These are phyloP conservation scores for Trachelus tabidus DNA, from an alignment of 2,888 invertebrate genomes.

Conservation along the genomic window DNA sequence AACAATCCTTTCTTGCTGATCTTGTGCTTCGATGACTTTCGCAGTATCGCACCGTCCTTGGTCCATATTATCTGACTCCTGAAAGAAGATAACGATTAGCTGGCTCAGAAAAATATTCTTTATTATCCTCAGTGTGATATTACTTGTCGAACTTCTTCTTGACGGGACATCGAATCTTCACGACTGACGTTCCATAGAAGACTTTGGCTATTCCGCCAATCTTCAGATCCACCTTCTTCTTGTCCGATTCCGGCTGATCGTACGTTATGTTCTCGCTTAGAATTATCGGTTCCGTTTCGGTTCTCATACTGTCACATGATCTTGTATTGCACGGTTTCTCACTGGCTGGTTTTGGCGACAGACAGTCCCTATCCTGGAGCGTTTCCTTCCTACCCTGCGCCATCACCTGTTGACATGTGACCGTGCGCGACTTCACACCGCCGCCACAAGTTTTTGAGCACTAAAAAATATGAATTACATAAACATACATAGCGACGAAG, in stretches of 20 bases:
- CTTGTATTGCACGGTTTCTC: constrained; percentile 88
- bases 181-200: constrained; percentile 85
- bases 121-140: constrained; percentile 1
- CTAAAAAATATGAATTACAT: constrained; percentile 55
- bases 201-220: constrained; percentile 92
- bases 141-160: constrained; percentile 77
- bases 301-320: constrained; percentile 76
- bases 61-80: constrained; percentile 89
- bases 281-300: constrained; percentile 76
- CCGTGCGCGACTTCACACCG: constrained; percentile 85
- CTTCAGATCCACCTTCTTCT: constrained; percentile 83
- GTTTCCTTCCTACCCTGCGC: constrained; percentile 91
- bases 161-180: constrained; percentile 94
- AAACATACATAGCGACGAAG: too few relatives aligned
- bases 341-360: constrained; percentile 78
- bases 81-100: constrained; percentile 12
- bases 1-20: constrained; percentile 93
- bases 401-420: constrained; percentile 90
- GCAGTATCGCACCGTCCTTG: constrained; percentile 83
- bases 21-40: constrained; percentile 85
- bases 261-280: constrained; percentile 81
- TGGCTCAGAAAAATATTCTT: neutral
- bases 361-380: constrained; percentile 80
- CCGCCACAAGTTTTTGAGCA: constrained; percentile 95
- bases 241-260: constrained; percentile 85